These are phyloP conservation scores for Cavia porcellus DNA, from an alignment of 2,113 vertebrate genomes.

Conservation along the genomic window DNA sequence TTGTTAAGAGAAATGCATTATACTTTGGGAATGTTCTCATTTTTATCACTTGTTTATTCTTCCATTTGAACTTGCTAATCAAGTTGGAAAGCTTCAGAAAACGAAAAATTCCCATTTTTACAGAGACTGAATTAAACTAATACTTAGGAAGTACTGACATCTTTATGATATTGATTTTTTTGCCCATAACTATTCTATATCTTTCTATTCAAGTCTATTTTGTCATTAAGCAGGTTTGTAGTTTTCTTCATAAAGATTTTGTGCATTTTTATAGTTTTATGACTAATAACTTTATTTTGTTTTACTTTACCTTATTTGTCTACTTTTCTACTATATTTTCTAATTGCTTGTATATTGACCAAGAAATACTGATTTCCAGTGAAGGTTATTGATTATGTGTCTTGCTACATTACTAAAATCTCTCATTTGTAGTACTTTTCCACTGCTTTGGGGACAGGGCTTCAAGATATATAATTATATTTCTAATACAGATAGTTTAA, in stretches of 20 bases:
- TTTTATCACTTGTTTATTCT: background rate
- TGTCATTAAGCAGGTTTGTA: background rate
- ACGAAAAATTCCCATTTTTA: background rate
- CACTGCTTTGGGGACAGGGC: rapidly evolving
- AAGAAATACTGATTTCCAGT: background rate
- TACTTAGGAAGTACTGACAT: background rate
- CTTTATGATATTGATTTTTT: background rate
- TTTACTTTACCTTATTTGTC: background rate
- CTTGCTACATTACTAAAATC: background rate
- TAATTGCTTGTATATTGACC: background rate
- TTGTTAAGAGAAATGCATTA: background rate
- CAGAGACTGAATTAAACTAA: background rate
- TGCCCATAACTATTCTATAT: background rate
- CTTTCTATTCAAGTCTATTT: background rate
- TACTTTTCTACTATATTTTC: background rate
- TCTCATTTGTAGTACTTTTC: background rate
- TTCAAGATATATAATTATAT: background rate
- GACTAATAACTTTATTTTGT: background rate
- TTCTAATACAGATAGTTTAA: background rate
- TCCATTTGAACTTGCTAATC: background rate
- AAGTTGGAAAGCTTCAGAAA: background rate
- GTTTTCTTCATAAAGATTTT: background rate
- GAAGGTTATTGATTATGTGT: background rate
- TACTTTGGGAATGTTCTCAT: background rate
- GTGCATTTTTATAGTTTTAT: background rate